Evolutionary conservation across 2,113 vertebrate genomes (phyloP), one percentile per base, ranked within the genome.

Genomic region (Ailurus styani): DNA sequence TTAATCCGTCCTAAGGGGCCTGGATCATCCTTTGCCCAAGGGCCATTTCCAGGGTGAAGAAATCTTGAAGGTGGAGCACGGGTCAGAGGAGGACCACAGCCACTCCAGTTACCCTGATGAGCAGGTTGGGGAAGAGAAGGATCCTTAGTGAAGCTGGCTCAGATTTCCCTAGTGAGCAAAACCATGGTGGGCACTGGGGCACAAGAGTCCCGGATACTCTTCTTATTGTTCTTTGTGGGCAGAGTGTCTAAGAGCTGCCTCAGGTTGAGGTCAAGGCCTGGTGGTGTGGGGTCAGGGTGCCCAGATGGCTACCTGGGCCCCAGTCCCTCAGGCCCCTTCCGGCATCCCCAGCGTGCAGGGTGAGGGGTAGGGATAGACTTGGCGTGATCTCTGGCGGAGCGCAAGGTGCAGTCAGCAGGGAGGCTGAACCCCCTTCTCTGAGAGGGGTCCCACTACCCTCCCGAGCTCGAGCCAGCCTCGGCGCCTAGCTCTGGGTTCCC

Each of bases 401-500:
- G 3, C 60, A 57, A 91, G 70, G 62, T 72, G 34, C 60, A 3
- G 87, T 34, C 87, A n/a, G 78, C n/a, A 15, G 50, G 57, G 50
- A 66, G 64, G 95, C 37, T 20, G 91, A 85, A 72, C 54, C 73
- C 79, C 78, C 87, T 21, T 17, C 31, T 29, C 79, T 18, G 72
- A 17, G 55, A 86, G 52, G 54, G 87, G 64, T 94, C 92, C 54
- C 77, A 4, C 54, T 60, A 91, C 55, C 77, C 85, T 82, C 93
- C 62, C 89, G 42, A 55, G 95, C 78, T 91, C 86, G 37, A 17
- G 42, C 11, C 75, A 8, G 68, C 68, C 73, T 73, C 29, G 0
- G 94, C 10, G 31, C 60, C 95, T 45, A 6, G 93, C 95, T 96
- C 77, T 23, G 93, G 47, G 83, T 75, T 97, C 73, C 97, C n/a